Evolutionary conservation across 2,888 invertebrate species (phyloP), one percentile per base, ranked within the genome.

Genomic region (Tipula unca): DNA sequence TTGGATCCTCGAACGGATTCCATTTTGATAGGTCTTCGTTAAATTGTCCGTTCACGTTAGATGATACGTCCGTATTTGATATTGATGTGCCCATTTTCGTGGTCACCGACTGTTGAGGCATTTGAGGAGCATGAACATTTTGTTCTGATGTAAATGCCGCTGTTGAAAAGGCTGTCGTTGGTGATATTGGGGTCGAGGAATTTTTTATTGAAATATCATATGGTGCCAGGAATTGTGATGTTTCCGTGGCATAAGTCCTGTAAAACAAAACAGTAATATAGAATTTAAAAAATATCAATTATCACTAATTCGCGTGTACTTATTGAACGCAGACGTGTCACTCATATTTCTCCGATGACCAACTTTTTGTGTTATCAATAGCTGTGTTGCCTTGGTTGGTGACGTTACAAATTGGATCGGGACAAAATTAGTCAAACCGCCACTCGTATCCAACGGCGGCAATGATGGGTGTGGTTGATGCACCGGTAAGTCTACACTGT

Each of bases 301-400:
- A 82, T 83, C 17, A 29, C 2, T 82, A 17, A 83, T 1, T 85
- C 86, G 89, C 93, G 91, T n/a, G n/a, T 91, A 95, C 95, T 95
- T 95, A 89, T 95, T 95, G 89, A 95, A 95, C 87, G 95, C 95
- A 86, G 95, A 95, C 1, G 96, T 96, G 89, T 96, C 96, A 89
- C 96, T 96, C 90, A 95, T 95, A 90, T 96, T 96, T 86, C 96
- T 92, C 85, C 96, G 92, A 89, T 96, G 96, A 6, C 94, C 93
- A 82, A 86, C 88, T 87, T 90, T 90, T 8, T 90, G 90, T 82
- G 90, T 89, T 39, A 89, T 89, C 20, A 91, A 87, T 88, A 90
- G 88, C 29, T 86, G 86, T 4, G 25, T 32, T 39, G 88, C 88
- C 86, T 89, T 90, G 8, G 90, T 89, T 69, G 90, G 90, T 54